Evolutionary conservation across 2,797 vertebrate species (phyloP).

Genomic region (Sitta carolinensis): DNA sequence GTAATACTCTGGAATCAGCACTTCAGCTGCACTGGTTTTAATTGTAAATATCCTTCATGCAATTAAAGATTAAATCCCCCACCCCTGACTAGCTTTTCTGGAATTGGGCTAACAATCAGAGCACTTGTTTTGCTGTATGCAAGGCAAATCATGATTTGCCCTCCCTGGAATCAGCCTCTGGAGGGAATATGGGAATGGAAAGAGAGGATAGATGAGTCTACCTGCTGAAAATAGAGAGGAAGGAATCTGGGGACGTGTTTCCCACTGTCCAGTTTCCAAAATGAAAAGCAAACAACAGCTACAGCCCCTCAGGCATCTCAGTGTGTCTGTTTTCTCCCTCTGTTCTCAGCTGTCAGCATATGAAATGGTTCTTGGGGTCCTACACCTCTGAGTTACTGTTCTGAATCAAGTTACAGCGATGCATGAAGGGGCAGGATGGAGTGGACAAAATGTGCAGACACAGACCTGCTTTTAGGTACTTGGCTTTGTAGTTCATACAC

Average conservation of each 20-base stretch:
- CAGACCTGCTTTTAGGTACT: neutral
- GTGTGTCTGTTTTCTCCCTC: neutral
- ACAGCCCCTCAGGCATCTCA: neutral
- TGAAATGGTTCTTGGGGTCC: neutral
- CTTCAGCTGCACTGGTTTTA: neutral
- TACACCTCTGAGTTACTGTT: neutral
- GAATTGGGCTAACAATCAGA: constrained; percentile 2
- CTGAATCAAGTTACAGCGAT: neutral
- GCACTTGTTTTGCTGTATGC: neutral
- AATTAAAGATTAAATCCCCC: constrained; percentile 22
- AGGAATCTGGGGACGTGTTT: neutral
- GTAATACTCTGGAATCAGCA: neutral
- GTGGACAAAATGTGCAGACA: neutral
- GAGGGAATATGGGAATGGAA: neutral
- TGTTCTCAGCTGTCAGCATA: neutral
- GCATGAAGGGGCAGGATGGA: neutral
- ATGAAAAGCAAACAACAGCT: neutral
- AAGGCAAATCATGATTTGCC: neutral
- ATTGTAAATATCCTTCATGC: neutral
- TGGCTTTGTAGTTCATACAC: neutral
- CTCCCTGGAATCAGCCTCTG: neutral
- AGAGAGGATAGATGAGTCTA: rapidly evolving
- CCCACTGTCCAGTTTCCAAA: neutral
- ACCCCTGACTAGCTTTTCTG: neutral
- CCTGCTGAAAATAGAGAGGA: neutral